Evolutionary conservation across 1,140 invertebrate genomes (phyloP).

Genomic region (Calosoma granatense): DNA sequence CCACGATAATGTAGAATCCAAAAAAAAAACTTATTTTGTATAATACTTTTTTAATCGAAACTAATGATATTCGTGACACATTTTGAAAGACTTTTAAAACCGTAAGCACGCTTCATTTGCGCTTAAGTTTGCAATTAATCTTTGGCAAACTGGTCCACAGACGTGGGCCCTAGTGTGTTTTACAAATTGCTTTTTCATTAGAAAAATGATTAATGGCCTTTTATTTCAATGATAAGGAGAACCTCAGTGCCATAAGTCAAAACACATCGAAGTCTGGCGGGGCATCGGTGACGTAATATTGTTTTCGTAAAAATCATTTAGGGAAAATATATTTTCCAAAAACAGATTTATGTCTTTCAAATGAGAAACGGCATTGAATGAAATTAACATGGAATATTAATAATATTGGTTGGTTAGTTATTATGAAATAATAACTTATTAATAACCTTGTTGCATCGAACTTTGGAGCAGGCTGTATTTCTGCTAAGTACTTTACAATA

Average conservation of each 20-base stretch:
- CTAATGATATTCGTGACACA: constrained; percentile 4
- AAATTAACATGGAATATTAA: too few relatives aligned
- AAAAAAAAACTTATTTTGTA: background rate
- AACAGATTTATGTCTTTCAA: constrained; percentile 1
- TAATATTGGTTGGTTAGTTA: too few relatives aligned
- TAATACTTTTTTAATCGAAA: background rate
- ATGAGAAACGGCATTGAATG: too few relatives aligned
- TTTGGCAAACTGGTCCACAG: background rate
- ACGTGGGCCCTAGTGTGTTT: constrained; percentile 1
- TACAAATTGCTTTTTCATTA: constrained; percentile 8
- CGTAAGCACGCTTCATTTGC: background rate
- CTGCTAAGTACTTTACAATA: constrained; percentile 12
- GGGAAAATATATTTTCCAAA: background rate
- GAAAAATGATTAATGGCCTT: constrained; percentile 3
- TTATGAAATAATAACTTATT: too few relatives aligned
- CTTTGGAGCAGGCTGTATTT: too few relatives aligned
- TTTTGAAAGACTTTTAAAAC: constrained; percentile 4
- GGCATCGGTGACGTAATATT: background rate
- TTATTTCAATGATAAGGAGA: background rate
- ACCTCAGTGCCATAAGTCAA: constrained; percentile 1
- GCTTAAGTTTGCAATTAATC: constrained; percentile 8
- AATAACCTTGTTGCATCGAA: too few relatives aligned
- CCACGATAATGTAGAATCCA: too few relatives aligned
- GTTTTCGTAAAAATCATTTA: background rate
- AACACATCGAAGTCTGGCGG: background rate